Percentiles rank a stretch among this genome's conserved stretches.
Conservation (phyloP, 2,888 invertebrate genomes). For the Parascotia fuliginaria region DNA sequence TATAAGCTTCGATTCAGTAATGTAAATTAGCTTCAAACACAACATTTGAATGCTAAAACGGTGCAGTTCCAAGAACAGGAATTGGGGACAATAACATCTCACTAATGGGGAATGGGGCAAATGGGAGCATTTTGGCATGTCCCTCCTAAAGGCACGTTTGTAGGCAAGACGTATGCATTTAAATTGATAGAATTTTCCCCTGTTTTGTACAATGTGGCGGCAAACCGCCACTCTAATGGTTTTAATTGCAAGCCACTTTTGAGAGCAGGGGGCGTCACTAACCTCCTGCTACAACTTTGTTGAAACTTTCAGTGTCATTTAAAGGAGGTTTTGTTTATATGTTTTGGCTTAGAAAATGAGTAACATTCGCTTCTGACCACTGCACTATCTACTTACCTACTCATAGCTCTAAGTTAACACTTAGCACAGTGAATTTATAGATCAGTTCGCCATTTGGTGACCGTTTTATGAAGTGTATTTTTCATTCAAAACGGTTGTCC, state of each 20-base stretch:
- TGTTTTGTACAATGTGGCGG: constrained; percentile 30
- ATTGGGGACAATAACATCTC: constrained; percentile 30
- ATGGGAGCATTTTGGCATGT: constrained; percentile 12
- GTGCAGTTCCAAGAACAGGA: constrained; percentile 14
- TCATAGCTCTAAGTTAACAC: too few relatives aligned
- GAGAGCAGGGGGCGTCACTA: constrained; percentile 6
- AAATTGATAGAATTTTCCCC: constrained; percentile 61
- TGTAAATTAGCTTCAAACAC: constrained; percentile 18
- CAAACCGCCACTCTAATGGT: constrained; percentile 5
- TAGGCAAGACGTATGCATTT: constrained; percentile 62
- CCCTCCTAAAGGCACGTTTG: constrained; percentile 42
- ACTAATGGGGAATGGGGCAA: constrained; percentile 13
- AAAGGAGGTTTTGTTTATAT: background rate
- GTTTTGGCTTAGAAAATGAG: background rate
- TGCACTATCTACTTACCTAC: too few relatives aligned
- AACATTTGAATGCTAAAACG: constrained; percentile 27
- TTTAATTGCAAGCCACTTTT: constrained; percentile 15
- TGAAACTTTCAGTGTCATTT: background rate
- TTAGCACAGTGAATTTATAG: too few relatives aligned
- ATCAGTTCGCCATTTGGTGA: too few relatives aligned
- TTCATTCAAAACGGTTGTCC: too few relatives aligned
- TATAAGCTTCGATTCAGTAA: constrained; percentile 7
- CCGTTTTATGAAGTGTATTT: too few relatives aligned
- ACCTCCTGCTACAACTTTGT: background rate
- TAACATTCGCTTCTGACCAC: too few relatives aligned